phyloP scores from a whole-genome alignment of 2,888 invertebrate genomes.

The Neoaliturus tenellus region DNA sequence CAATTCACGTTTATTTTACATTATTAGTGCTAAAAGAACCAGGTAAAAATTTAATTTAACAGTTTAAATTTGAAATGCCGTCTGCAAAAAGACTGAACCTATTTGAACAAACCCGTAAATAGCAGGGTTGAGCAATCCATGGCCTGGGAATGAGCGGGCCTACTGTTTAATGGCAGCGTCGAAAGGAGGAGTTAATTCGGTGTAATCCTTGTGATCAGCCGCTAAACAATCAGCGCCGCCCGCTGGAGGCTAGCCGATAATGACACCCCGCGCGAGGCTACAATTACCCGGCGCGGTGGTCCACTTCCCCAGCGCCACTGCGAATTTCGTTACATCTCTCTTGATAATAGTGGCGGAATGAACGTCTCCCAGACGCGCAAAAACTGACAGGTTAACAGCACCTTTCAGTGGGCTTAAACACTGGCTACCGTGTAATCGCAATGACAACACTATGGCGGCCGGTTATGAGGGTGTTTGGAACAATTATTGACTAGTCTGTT shows the following conservation, averaged over 20 bases:
- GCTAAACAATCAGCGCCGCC: slow-evolving; percentile 37
- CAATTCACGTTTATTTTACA: too few relatives aligned
- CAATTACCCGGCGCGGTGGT: slow-evolving; percentile 38
- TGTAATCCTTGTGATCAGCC: slow-evolving; percentile 43
- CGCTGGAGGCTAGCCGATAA: slow-evolving; percentile 31
- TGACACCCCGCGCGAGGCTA: slow-evolving; percentile 42
- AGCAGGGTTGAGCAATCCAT: background rate
- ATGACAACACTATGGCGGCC: too few relatives aligned
- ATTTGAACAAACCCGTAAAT: background rate
- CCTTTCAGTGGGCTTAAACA: background rate
- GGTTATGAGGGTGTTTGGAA: too few relatives aligned
- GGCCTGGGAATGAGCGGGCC: slow-evolving; percentile 28
- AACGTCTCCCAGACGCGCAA: background rate
- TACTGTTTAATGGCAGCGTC: slow-evolving; percentile 32
- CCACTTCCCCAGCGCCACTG: background rate
- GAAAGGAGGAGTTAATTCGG: slow-evolving; percentile 50
- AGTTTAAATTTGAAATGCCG: background rate
- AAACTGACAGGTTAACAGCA: slow-evolving; percentile 22
- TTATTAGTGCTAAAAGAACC: too few relatives aligned
- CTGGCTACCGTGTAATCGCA: background rate
- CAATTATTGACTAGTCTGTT: too few relatives aligned
- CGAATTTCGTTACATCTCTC: slow-evolving; percentile 13
- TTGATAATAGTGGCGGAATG: background rate
- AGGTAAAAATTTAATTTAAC: too few relatives aligned
- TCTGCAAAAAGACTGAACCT: background rate